These are phyloP conservation scores for Smithornis capensis DNA, from an alignment of 2,113 vertebrate genomes.

Conservation along the genomic window DNA sequence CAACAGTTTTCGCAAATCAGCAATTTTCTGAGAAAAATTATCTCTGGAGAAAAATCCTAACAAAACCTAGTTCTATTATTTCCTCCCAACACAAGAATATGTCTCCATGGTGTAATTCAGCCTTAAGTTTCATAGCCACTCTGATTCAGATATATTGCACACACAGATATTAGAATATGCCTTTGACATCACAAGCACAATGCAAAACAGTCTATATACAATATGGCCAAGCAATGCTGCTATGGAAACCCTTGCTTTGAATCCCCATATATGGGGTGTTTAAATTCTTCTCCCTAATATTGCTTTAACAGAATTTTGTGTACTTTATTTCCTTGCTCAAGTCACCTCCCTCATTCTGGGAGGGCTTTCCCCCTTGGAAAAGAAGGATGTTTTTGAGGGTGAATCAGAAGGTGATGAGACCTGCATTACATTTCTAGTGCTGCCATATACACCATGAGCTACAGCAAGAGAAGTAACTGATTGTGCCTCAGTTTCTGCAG, in stretches of 20 bases:
- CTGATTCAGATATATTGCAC: constrained; percentile 53
- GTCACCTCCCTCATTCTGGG: background rate
- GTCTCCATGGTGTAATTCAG: constrained; percentile 41
- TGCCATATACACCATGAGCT: background rate
- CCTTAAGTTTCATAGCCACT: constrained; percentile 47
- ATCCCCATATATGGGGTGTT: background rate
- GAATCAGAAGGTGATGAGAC: background rate
- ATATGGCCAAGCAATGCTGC: constrained; percentile 54
- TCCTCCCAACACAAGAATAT: constrained; percentile 26
- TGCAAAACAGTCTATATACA: constrained; percentile 49
- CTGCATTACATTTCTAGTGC: background rate
- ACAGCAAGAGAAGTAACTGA: background rate
- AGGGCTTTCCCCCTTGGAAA: background rate
- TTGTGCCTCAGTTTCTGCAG: constrained; percentile 37
- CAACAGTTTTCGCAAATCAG: constrained; percentile 43
- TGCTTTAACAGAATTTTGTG: background rate
- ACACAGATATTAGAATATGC: constrained; percentile 57
- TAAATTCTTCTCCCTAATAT: constrained; percentile 4
- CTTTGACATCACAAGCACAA: constrained; percentile 56
- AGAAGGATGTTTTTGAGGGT: background rate
- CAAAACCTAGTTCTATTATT: constrained; percentile 33
- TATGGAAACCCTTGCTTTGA: constrained; percentile 57
- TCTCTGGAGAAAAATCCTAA: constrained; percentile 42
- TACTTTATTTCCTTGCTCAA: background rate
- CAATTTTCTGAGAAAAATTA: constrained; percentile 48